Base-by-base conservation (phyloP, 2,113 vertebrate species). In the Chloropsis hardwickii region DNA sequence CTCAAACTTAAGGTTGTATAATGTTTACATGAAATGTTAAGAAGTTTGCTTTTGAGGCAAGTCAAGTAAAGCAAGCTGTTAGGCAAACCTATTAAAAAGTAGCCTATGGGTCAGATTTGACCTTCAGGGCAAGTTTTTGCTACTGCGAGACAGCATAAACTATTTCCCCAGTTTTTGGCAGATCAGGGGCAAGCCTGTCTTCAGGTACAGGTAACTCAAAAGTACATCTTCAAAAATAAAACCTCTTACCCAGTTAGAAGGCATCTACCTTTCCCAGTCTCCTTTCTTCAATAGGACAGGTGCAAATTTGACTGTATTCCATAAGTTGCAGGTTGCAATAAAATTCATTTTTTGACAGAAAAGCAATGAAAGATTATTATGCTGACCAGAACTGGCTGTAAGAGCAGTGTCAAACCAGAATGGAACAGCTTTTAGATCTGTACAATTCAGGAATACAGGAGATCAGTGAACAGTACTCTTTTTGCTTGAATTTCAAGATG, bases 31-130 rank as follows among this genome's bases (percentile, higher is more conserved):
- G 78, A 94, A 90, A 88, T 70, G 71, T 90, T 86, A 73, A 4
- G 21, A 88, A 92, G 81, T 88, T 96, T 92, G 31, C 64, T 91
- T 95, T 76, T 72, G 81, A 85, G 65, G 87, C 81, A 81, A 92
- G 45, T 44, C 67, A 54, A 86, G 66, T 79, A 84, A 23, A 91
- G 50, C 65, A 76, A 56, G 66, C 50, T 92, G 57, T 86, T 93
- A 86, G 60, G 35, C 54, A 86, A 88, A 37, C 90, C 35, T 70
- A 15, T 72, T 40, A 91, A 91, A 88, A 84, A 79, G 21, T 86
- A 44, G 37, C 50, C 50, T 80, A 1, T 95, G 88, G 86, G 67
- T 92, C 85, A 93, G 35, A 66, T 88, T 88, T 88, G 82, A 83
- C 76, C 67, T 93, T 92, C 39, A 58, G 86, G 86, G 39, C 58